Base-by-base conservation (phyloP, 2,888 invertebrate genomes). In the Scaptomyza parva region DNA sequence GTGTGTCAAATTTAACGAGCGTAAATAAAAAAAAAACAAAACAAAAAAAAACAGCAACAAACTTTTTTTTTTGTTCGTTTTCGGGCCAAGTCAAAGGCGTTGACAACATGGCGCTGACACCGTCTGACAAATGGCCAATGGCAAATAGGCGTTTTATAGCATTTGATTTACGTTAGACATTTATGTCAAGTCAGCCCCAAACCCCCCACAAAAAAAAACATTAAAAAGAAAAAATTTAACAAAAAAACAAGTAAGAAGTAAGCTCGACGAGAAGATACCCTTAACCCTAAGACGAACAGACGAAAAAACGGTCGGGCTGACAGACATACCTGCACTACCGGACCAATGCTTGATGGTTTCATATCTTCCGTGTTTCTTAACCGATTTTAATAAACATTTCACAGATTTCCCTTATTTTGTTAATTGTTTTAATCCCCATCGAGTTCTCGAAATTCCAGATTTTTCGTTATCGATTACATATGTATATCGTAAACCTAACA, bases 1-100 rank as follows among this genome's bases (percentile, higher is more conserved):
- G 48, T 76, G 70, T 79, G 78, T 80, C 76, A 76, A 65, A 70
- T 70, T 80, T 73, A 78, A 76, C 73, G 70, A 81, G 66, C 73
- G 44, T 30, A 40, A 62, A 53, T 54, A 43, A 57, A 44, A 30
- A 5, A n/a, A 3, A 20, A 20, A 54, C 35, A 39, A 37, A 45
- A 37, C 6, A 33, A 35, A 35, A 20, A 2, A 18, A 28, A 8
- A 14, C 8, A 35, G 51, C 8, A 50, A 7, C 7, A 51, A 39
- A 51, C 20, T 37, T 22, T 54, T 17, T 48, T 45, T 69, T 37
- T 41, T 28, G 44, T 17, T 45, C 58, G 22, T 37, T 41, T 30
- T 18, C 9, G 14, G 37, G 43, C 35, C 65, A 47, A 70, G 52
- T 59, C 18, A 26, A 47, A 70, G 67, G 66, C 74, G 70, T 66